These are phyloP conservation scores for Vipera latastei DNA, from an alignment of 2,797 vertebrate species.

Conservation along the genomic window DNA sequence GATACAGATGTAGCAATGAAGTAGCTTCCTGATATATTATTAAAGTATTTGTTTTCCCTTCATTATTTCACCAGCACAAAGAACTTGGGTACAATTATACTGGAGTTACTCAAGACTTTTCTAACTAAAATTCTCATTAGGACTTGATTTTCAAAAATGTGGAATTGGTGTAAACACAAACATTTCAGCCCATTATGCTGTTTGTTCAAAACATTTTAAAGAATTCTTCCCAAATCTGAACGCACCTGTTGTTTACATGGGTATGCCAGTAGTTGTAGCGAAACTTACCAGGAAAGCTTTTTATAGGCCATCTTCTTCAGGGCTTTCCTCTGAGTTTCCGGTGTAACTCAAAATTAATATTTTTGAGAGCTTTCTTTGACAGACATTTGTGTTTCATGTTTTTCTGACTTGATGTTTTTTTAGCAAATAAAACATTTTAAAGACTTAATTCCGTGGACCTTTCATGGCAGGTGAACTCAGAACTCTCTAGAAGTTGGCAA, in stretches of 20 bases:
- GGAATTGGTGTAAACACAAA: neutral
- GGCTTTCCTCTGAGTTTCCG: neutral
- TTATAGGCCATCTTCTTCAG: neutral
- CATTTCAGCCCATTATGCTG: neutral
- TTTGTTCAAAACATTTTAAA: neutral
- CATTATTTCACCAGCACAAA: neutral
- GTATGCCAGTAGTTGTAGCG: too few species aligned
- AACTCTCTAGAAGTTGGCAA: neutral
- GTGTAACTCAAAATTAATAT: neutral
- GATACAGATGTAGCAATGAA: neutral
- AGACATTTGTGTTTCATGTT: neutral
- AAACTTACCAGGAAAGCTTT: neutral
- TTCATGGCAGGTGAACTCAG: neutral
- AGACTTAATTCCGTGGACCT: neutral
- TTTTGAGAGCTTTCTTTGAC: neutral
- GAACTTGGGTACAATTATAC: neutral
- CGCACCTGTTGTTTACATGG: neutral
- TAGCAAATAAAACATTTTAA: neutral
- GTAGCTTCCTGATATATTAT: neutral
- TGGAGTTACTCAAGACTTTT: neutral
- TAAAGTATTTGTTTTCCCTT: neutral
- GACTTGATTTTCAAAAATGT: neutral
- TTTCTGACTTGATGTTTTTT: neutral
- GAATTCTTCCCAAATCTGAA: neutral
- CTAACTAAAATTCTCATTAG: neutral